A percentile compares a stretch with the other conserved stretches of the same genome.
phyloP scores from a whole-genome alignment of 53 echinoderm and acorn worm genomes.

The Mesocentrotus franciscanus region DNA sequence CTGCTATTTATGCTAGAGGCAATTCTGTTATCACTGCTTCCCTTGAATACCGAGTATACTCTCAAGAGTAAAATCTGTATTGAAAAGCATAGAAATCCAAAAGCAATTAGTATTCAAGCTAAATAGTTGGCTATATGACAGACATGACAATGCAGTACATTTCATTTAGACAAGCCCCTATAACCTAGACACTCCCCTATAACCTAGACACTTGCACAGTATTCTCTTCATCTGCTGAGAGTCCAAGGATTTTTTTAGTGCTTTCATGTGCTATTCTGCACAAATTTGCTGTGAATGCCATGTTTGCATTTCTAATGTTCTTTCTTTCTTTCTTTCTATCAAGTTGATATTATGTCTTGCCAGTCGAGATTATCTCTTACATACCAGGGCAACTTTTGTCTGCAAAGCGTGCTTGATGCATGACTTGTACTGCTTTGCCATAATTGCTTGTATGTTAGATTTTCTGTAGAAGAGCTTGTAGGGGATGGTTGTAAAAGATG shows the following conservation, averaged over 20 bases:
- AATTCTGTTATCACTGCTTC: neutral
- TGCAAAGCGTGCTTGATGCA: neutral
- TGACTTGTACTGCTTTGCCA: neutral
- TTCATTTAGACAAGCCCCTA: neutral
- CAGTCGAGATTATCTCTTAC: neutral
- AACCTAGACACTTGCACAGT: neutral
- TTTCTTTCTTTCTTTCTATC: neutral
- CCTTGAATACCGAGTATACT: neutral
- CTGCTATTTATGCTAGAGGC: no score
- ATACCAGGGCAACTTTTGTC: neutral
- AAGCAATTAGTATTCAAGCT: neutral
- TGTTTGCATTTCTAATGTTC: neutral
- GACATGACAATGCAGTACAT: neutral
- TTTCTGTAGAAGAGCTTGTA: neutral
- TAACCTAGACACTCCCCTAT: neutral
- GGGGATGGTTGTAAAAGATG: neutral
- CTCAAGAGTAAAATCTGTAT: neutral
- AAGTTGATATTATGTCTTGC: neutral
- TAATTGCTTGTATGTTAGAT: neutral
- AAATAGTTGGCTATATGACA: neutral
- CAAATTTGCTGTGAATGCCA: neutral
- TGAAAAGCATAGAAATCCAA: neutral
- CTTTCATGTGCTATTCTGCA: neutral
- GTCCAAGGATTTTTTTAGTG: neutral
- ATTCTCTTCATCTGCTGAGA: no score